Evolutionary conservation across 92 coral and sea anemone species (phyloP).

Genomic region (Phenganax marumi): DNA sequence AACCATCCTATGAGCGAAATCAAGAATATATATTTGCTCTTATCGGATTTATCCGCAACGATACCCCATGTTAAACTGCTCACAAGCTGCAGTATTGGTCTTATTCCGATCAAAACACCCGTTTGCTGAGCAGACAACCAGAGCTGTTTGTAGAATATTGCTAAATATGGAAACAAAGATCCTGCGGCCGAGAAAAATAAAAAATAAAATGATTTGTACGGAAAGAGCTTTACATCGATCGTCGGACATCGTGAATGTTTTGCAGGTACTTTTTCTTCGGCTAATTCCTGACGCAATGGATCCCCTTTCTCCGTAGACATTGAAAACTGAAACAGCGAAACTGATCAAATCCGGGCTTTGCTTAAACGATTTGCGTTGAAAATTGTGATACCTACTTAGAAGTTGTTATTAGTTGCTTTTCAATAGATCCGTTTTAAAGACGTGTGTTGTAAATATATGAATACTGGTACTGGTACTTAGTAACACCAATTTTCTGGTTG

Average conservation of each 20-base stretch:
- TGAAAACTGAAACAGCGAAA: not conserved
- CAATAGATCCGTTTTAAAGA: not conserved
- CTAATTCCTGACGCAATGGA: not conserved
- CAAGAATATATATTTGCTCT: conserved; percentile 67
- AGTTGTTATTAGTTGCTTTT: not conserved
- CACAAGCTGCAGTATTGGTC: conserved; percentile 73
- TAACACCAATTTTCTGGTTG: conserved; percentile 18
- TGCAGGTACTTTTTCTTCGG: conserved; percentile 26
- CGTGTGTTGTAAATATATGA: conserved; percentile 3
- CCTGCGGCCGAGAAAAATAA: conserved; percentile 84
- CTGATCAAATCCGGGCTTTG: not conserved
- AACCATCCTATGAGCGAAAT: conserved; percentile 77
- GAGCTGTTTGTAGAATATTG: conserved; percentile 88
- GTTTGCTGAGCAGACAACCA: conserved; percentile 91
- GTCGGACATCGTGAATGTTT: conserved; percentile 47
- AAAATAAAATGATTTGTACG: conserved; percentile 80
- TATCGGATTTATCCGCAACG: conserved; percentile 69
- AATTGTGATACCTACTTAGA: not conserved
- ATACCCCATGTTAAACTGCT: conserved; percentile 86
- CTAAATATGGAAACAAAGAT: conserved; percentile 78
- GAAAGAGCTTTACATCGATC: conserved; percentile 59
- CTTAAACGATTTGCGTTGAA: not conserved
- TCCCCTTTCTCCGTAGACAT: not conserved
- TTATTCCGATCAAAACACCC: conserved; percentile 78
- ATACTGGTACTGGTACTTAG: conserved; percentile 53